Percentiles rank a stretch among this genome's conserved stretches.
phyloP scores from a whole-genome alignment of 1,140 invertebrate species.

The Archivesica marissinica region DNA sequence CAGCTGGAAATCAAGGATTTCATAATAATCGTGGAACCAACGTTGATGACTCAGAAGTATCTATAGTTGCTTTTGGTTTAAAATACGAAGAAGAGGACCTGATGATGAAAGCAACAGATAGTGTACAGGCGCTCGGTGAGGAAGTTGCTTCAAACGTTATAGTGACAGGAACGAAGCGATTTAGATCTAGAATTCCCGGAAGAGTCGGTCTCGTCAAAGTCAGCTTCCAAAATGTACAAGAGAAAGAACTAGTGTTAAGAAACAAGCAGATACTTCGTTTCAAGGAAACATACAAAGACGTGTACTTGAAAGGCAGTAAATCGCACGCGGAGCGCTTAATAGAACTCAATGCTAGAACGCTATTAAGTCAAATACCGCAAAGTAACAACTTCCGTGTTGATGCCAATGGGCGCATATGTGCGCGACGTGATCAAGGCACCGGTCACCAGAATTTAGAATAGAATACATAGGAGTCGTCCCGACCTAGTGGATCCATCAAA shows the following conservation, averaged over 20 bases:
- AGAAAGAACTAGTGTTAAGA: conserved; percentile 9
- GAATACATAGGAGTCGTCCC: conserved; percentile 8
- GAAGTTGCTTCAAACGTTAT: not conserved
- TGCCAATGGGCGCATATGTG: conserved; percentile 6
- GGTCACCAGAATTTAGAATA: not conserved
- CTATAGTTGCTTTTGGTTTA: not conserved
- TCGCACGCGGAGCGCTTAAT: conserved; percentile 28
- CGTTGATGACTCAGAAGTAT: conserved; percentile 19
- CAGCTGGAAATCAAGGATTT: not conserved
- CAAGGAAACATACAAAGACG: not conserved
- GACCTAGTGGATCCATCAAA: conserved; percentile 16
- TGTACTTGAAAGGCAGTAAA: conserved; percentile 21
- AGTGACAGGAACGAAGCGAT: not conserved
- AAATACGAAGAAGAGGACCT: conserved; percentile 13
- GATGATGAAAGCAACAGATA: not conserved
- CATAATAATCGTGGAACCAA: not conserved
- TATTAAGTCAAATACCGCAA: conserved; percentile 25
- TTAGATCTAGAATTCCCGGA: not conserved
- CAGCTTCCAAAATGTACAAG: conserved; percentile 18
- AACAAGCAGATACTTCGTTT: not conserved
- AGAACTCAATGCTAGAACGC: conserved; percentile 10
- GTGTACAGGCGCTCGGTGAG: conserved; percentile 11
- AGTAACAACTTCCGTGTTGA: not conserved
- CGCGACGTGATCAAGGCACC: not conserved
- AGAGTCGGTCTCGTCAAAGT: conserved; percentile 12